phyloP scores from a whole-genome alignment of 2,113 vertebrate species.

The Sorex fumeus region DNA sequence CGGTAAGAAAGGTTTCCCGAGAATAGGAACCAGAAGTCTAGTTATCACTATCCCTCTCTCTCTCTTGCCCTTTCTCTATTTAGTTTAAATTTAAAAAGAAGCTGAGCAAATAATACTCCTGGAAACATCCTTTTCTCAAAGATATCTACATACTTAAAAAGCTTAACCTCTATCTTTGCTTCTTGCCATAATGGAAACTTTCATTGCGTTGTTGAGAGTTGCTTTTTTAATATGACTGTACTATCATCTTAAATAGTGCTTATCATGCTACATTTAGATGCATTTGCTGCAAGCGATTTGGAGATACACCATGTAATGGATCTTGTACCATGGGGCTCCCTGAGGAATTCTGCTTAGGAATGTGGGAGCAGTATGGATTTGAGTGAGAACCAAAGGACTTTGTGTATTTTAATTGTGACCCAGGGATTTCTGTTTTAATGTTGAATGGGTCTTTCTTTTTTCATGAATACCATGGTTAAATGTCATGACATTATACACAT shows the following conservation, averaged over 20 bases:
- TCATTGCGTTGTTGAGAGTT: background rate
- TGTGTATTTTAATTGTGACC: background rate
- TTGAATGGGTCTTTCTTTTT: background rate
- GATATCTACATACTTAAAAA: background rate
- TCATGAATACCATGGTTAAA: background rate
- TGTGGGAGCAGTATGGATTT: accelerated
- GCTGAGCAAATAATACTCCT: background rate
- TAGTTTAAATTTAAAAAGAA: background rate
- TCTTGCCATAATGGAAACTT: background rate
- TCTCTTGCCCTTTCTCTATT: background rate
- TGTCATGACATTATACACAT: background rate
- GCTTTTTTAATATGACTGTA: background rate
- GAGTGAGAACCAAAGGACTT: background rate
- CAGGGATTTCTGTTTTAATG: background rate
- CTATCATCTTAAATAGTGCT: background rate
- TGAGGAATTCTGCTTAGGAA: background rate
- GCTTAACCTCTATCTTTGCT: background rate
- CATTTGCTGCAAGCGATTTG: background rate
- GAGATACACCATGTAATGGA: accelerated
- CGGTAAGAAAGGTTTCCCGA: background rate
- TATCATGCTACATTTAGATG: background rate
- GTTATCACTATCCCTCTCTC: background rate
- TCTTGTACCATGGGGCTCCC: too few species aligned
- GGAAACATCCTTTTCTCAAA: background rate
- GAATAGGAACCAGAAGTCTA: background rate